These are phyloP conservation scores for Chelon labrosus DNA, from an alignment of 2,797 vertebrate species.

Conservation along the genomic window DNA sequence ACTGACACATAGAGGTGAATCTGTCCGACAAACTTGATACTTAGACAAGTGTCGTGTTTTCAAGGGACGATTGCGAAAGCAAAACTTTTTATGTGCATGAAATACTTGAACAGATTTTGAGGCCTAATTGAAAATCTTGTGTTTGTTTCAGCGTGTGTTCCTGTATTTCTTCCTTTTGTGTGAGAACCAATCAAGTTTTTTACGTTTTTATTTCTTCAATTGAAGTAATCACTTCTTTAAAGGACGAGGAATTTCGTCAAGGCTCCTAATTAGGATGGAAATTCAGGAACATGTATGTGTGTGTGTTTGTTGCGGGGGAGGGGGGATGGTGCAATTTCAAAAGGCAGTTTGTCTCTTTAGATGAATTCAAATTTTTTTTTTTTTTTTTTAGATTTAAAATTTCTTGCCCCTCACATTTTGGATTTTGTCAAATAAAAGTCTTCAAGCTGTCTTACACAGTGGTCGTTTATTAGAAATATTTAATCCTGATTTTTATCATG, in stretches of 20 bases:
- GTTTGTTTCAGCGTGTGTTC: background rate
- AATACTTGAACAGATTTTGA: too few species aligned
- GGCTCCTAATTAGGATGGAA: slow-evolving; percentile 3
- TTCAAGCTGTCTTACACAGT: slow-evolving; percentile 19
- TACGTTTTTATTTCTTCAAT: too few species aligned
- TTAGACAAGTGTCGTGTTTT: background rate
- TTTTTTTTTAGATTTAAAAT: slow-evolving; percentile 14
- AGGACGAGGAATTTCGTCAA: background rate
- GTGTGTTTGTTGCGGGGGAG: slow-evolving; percentile 17
- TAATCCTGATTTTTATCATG: background rate
- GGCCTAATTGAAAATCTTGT: background rate
- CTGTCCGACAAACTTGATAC: background rate
- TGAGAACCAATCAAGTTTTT: too few species aligned
- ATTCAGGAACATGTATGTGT: background rate
- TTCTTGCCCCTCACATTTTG: background rate
- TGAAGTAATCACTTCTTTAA: background rate
- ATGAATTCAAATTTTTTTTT: background rate
- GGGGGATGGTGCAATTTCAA: slow-evolving; percentile 47
- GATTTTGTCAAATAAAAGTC: slow-evolving; percentile 39
- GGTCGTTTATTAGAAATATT: slow-evolving; percentile 41
- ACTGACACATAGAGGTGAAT: background rate
- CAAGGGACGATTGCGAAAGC: background rate
- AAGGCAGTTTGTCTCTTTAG: slow-evolving; percentile 38
- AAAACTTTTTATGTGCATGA: background rate
- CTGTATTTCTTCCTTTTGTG: background rate